Base-by-base conservation (phyloP, 1,140 invertebrate species). In the Teleopsis dalmanni region DNA sequence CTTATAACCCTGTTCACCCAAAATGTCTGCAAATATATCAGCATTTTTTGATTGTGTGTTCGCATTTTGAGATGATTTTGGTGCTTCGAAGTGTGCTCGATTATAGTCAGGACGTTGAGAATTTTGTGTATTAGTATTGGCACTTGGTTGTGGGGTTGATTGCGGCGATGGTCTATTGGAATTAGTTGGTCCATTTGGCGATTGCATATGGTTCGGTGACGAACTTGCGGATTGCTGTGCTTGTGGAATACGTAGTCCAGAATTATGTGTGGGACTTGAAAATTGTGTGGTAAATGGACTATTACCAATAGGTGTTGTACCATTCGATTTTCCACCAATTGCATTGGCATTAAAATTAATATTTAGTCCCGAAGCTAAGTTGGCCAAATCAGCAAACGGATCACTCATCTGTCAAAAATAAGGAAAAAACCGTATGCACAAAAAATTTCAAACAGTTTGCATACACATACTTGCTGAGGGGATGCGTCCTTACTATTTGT, bases 11-110 rank as follows among this genome's bases (percentile, higher is more conserved):
- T 93, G 89, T 55, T 84, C 86, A 2, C 91, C 91, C 1, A 97
- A 73, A 10, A 96, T 72, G 72, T 96, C 92, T 13, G 86, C 89
- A 72, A 97, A 96, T 11, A 91, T 84, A 66, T 95, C 87, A 3
- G 76, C 78, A 29, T 50, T 52, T 26, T 67, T 67, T 22, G 69
- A 57, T 64, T 73, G 80, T 16, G 54, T 47, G 1, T 43, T 13
- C 11, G 55, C 46, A 3, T 38, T 13, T 19, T 45, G 14, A n/a
- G 53, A 53, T 29, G 64, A 72, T 56, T 78, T 78, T 2, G 58
- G 51, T 7, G 57, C 41, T 45, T 85, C 81, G 59, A 88, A 87
- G 58, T 86, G 78, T 13, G 76, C 73, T 48, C 85, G 75, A 60
- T 77, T 85, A 62, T 80, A 81, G 59, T 80, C 76, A 2, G 76